phyloP scores from a whole-genome alignment of 1,140 invertebrate genomes.

The Copidosoma floridanum region DNA sequence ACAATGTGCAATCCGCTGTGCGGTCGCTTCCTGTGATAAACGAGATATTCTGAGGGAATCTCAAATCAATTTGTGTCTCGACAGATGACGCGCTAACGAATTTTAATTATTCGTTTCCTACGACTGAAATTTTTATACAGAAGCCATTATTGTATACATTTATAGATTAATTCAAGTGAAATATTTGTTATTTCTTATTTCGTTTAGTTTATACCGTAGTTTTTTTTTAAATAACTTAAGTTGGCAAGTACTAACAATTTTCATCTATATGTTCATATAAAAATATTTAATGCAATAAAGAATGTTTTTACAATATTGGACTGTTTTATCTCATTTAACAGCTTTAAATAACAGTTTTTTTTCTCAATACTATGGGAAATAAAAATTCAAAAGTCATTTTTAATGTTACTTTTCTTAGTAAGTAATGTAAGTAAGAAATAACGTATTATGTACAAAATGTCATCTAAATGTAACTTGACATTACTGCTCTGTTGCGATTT shows the following conservation, averaged over 20 bases:
- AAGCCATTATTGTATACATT: constrained; percentile 1
- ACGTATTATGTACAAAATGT: constrained; percentile 21
- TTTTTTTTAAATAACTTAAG: no score
- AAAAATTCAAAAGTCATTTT: constrained; percentile 17
- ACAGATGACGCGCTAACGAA: no score
- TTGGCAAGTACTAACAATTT: no score
- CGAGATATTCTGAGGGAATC: constrained; percentile 45
- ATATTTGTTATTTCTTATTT: constrained; percentile 10
- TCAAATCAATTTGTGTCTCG: not conserved
- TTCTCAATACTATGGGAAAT: no score
- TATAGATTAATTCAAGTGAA: not conserved
- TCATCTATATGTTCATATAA: no score
- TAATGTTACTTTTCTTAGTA: constrained; percentile 6
- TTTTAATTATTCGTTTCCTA: not conserved
- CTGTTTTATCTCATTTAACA: no score
- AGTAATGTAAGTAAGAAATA: constrained; percentile 16
- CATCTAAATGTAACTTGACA: not conserved
- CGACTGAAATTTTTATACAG: constrained; percentile 23
- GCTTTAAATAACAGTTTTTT: no score
- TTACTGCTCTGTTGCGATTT: not conserved
- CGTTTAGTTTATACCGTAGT: not conserved
- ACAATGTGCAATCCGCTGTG: constrained; percentile 50
- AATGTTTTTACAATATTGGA: no score
- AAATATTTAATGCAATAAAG: not conserved
- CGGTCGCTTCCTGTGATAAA: constrained; percentile 52